Base-by-base conservation (phyloP, 2,888 invertebrate species). In the Drosophila hamatofila region DNA sequence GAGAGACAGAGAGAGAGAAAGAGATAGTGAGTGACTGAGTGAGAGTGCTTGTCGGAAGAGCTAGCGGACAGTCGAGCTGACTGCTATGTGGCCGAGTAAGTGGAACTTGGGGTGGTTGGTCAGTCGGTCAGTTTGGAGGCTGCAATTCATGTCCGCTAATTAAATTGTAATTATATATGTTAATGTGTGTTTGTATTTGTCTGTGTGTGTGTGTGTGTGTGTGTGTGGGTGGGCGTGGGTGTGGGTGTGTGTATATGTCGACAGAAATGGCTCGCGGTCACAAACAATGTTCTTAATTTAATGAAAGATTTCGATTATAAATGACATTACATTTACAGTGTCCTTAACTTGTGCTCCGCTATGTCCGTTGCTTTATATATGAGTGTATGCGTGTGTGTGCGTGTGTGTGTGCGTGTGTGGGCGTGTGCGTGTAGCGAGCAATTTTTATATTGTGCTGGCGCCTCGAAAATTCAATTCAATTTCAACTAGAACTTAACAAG, bases 161-260 rank as follows among this genome's bases (percentile, higher is more conserved):
- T 85, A 87, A 85, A 84, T 85, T 87, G 84, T 85, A 85, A 85
- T 85, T 85, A 87, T 85, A 70, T 87, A 87, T 87, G 87, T 82
- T 84, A 85, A 85, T 80, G 74, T 80, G 55, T 72, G 55, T 66
- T 58, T 74, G 61, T 78, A 39, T 70, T 58, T 46, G 48, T 66
- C 46, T 55, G 61, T 42, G 30, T 23, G 12, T 60, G 37, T 52
- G 35, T 48, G 41, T 62, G 21, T 54, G 25, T 46, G 49, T 25
- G 25, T 58, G 41, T 37, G 27, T 48, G 49, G 18, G 25, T 58
- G 41, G 30, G 27, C 42, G 42, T 58, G 33, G 16, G 41, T 52
- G 59, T 48, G 21, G 27, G 42, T 39, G 41, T 33, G 27, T 65
- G 56, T 42, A 18, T 44, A 52, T 67, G 70, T 61, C 55, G 63